phyloP scores from a whole-genome alignment of 2,113 vertebrate genomes.

The Theropithecus gelada region DNA sequence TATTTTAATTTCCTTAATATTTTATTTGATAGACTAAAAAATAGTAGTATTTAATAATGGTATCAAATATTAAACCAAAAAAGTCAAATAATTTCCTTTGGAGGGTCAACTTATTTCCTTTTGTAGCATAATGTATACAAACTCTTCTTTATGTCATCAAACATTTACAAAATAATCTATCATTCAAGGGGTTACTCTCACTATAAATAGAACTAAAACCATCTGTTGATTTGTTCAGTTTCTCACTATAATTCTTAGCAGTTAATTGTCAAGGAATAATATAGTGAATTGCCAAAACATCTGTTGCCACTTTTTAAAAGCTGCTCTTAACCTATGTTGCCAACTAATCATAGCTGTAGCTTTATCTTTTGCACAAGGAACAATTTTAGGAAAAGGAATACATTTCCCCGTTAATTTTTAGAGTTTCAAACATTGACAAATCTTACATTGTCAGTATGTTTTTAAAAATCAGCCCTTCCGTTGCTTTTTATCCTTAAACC shows the following conservation, averaged over 20 bases:
- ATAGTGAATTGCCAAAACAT: neutral
- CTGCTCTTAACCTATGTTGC: neutral
- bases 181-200: neutral
- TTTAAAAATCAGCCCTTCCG: neutral
- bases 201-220: neutral
- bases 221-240: neutral
- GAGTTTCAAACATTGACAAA: neutral
- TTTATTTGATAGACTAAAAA: neutral
- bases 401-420: neutral
- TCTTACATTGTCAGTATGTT: neutral
- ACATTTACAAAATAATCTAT: neutral
- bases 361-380: neutral
- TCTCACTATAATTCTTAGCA: neutral
- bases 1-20: slow-evolving; percentile 3
- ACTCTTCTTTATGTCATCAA: neutral
- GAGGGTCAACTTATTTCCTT: neutral
- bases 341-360: neutral
- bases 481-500: neutral
- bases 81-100: slow-evolving; percentile 3
- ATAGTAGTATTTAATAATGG: neutral
- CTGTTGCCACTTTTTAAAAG: neutral
- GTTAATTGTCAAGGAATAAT: neutral
- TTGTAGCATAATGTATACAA: neutral
- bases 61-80: neutral
- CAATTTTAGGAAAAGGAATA: neutral